These are phyloP conservation scores for Loxodonta africana DNA, from an alignment of 2,113 vertebrate genomes.

Conservation along the genomic window DNA sequence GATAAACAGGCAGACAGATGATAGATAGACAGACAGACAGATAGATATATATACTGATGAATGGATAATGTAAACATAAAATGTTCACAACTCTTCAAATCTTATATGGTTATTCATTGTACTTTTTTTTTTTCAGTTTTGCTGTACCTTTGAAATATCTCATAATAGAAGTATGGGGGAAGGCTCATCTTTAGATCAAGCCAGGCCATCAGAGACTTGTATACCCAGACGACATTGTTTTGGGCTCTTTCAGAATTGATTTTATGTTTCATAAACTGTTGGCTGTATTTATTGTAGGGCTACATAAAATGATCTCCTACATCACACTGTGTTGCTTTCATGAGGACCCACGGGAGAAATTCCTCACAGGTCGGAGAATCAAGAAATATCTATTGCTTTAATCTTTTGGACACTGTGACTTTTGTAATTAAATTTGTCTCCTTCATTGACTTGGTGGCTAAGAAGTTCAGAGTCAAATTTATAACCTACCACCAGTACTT, in stretches of 20 bases:
- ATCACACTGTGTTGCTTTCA: constrained; percentile 1
- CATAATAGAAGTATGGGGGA: background rate
- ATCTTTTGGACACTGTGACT: background rate
- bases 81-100: background rate
- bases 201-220: background rate
- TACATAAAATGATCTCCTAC: constrained; percentile 36
- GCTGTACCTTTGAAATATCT: constrained; percentile 12
- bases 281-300: constrained; percentile 24
- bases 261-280: constrained; percentile 55
- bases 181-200: constrained; percentile 30
- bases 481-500: background rate
- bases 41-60: background rate
- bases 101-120: background rate
- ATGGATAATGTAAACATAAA: background rate
- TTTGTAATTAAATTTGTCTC: constrained; percentile 62
- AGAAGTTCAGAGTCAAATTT: constrained; percentile 59
- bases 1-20: background rate
- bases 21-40: background rate
- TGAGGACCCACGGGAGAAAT: background rate
- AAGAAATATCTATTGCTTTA: constrained; percentile 52
- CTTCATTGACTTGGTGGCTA: constrained; percentile 55
- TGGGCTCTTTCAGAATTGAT: constrained; percentile 53
- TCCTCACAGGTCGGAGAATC: constrained; percentile 45
- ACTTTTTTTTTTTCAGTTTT: background rate
- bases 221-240: background rate